Conservation (phyloP, 2,888 invertebrate species). For the Phasia obesa region DNA sequence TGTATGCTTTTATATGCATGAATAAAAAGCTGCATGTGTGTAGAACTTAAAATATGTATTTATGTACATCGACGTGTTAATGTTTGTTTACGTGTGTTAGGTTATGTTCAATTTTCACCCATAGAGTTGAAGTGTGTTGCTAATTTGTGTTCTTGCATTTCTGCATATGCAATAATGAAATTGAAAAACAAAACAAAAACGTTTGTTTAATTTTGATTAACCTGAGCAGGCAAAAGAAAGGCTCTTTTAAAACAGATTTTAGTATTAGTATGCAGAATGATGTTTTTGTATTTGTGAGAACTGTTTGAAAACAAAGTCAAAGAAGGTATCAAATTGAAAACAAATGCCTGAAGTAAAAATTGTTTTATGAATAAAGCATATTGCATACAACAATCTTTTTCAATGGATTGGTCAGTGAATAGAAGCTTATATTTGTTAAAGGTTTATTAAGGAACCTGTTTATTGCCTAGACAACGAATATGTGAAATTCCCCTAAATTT, state of each 20-base stretch:
- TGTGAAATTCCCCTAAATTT: no score
- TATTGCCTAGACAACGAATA: not conserved
- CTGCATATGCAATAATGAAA: conserved; percentile 5
- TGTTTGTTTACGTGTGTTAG: conserved; percentile 33
- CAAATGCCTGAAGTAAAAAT: not conserved
- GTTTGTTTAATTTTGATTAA: conserved; percentile 64
- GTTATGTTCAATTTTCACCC: conserved; percentile 36
- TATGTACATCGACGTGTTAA: conserved; percentile 36
- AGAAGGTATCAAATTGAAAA: conserved; percentile 10
- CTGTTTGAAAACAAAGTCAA: conserved; percentile 2
- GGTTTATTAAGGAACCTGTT: no score
- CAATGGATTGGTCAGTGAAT: not conserved
- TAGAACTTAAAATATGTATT: conserved; percentile 38
- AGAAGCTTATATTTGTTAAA: not conserved
- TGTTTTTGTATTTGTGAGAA: not conserved
- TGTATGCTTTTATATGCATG: conserved; percentile 22
- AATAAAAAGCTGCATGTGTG: conserved; percentile 27
- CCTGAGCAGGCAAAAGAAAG: conserved; percentile 47
- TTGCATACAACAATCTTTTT: not conserved
- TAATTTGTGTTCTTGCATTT: conserved; percentile 62
- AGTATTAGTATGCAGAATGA: not conserved
- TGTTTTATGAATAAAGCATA: not conserved
- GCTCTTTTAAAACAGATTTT: conserved; percentile 17
- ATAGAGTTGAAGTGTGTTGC: conserved; percentile 66
- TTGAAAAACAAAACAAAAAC: conserved; percentile 1